These are phyloP conservation scores for Myanophis thanlyinensis DNA, from an alignment of 2,113 vertebrate species.

Conservation along the genomic window DNA sequence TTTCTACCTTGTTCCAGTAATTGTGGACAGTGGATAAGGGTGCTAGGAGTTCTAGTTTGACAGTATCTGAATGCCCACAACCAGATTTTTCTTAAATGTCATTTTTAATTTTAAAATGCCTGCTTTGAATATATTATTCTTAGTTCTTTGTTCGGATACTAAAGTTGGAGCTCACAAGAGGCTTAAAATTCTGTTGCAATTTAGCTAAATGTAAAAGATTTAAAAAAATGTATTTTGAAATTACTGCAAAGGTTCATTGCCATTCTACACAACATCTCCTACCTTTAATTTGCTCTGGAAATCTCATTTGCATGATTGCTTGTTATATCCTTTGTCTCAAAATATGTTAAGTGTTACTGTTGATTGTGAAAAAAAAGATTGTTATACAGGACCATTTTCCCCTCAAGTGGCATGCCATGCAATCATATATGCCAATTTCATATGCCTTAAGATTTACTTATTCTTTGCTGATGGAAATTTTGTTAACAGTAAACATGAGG, in stretches of 20 bases:
- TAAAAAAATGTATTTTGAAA: not conserved
- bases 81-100: not conserved
- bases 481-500: constrained; percentile 1
- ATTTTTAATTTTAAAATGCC: not conserved
- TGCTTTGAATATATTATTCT: not conserved
- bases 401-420: constrained; percentile 35
- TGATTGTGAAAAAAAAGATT: not conserved
- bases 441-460: constrained; percentile 5
- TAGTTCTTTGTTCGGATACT: not conserved
- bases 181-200: not conserved
- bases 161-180: not conserved
- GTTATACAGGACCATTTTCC: constrained; percentile 22
- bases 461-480: constrained; percentile 28
- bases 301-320: constrained; percentile 43
- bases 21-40: not conserved
- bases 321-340: not conserved
- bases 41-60: not conserved
- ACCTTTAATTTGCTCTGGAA: constrained; percentile 20
- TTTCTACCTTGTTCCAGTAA: not conserved
- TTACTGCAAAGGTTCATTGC: not conserved
- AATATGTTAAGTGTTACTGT: constrained; percentile 18
- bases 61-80: not conserved
- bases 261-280: not conserved
- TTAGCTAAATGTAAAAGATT: not conserved
- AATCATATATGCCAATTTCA: constrained; percentile 28